These are phyloP conservation scores for Anguilla japonica DNA, from an alignment of 2,113 vertebrate species.

Conservation along the genomic window DNA sequence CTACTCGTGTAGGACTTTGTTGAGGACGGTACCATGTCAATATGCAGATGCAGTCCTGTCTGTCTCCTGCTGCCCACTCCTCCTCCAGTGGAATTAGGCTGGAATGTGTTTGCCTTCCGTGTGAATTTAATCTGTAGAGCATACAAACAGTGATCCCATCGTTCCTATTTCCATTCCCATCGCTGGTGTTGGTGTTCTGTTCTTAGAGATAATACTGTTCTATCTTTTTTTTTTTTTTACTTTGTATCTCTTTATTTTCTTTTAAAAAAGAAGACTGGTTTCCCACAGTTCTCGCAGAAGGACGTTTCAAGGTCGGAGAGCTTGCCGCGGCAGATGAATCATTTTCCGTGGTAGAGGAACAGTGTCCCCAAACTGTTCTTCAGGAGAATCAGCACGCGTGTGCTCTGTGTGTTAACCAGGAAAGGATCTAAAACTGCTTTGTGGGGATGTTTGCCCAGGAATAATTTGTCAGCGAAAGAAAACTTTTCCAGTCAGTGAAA, in stretches of 20 bases:
- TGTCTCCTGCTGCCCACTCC: background rate
- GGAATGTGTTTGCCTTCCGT: background rate
- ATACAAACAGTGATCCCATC: background rate
- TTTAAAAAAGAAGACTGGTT: background rate
- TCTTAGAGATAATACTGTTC: background rate
- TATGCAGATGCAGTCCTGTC: background rate
- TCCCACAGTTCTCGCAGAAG: slow-evolving; percentile 6
- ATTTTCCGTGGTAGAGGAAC: slow-evolving; percentile 6
- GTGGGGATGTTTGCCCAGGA: too few species aligned
- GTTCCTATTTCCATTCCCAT: background rate
- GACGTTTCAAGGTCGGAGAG: slow-evolving; percentile 16
- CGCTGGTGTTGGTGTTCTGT: background rate
- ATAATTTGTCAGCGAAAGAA: too few species aligned
- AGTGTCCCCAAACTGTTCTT: background rate
- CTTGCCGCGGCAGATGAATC: slow-evolving; percentile 10
- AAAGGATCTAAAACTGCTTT: background rate
- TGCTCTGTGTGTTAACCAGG: slow-evolving; percentile 8
- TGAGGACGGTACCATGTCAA: background rate
- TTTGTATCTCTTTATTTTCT: background rate
- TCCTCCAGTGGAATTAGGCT: background rate
- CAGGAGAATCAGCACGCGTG: background rate
- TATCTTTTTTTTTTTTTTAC: background rate
- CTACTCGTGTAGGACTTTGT: background rate
- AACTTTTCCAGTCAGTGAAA: too few species aligned
- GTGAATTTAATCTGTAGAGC: background rate